Conservation (phyloP, 2,113 vertebrate species). For the Anolis carolinensis region DNA sequence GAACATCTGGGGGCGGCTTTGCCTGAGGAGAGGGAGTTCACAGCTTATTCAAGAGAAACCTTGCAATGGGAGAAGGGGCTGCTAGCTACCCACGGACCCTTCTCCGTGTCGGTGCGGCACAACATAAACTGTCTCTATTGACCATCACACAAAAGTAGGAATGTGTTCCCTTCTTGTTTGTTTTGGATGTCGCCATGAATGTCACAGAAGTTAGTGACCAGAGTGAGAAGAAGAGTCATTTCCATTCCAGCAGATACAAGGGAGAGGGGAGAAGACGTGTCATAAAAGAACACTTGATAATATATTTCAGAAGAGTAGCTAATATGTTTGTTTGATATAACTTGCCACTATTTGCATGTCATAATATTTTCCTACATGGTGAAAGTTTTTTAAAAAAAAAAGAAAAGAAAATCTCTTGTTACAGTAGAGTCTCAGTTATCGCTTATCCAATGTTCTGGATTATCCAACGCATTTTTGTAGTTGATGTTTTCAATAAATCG, state of each 20-base stretch:
- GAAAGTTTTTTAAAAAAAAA: too few species aligned
- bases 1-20: neutral
- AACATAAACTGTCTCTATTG: neutral
- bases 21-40: neutral
- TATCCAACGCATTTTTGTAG: too few species aligned
- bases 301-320: neutral
- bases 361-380: neutral
- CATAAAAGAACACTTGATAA: neutral
- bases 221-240: neutral
- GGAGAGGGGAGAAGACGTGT: neutral
- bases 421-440: too few species aligned
- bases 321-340: too few species aligned
- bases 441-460: too few species aligned
- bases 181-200: neutral
- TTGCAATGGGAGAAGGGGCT: neutral
- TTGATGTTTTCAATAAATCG: too few species aligned
- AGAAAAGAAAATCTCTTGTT: too few species aligned
- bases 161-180: neutral
- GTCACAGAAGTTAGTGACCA: neutral
- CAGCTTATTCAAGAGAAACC: rapidly evolving
- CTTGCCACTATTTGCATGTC: neutral
- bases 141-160: neutral
- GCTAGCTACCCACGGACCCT: neutral
- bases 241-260: neutral
- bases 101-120: neutral